These are phyloP conservation scores for Scomber colias DNA, from an alignment of 2,113 vertebrate genomes.

Conservation along the genomic window DNA sequence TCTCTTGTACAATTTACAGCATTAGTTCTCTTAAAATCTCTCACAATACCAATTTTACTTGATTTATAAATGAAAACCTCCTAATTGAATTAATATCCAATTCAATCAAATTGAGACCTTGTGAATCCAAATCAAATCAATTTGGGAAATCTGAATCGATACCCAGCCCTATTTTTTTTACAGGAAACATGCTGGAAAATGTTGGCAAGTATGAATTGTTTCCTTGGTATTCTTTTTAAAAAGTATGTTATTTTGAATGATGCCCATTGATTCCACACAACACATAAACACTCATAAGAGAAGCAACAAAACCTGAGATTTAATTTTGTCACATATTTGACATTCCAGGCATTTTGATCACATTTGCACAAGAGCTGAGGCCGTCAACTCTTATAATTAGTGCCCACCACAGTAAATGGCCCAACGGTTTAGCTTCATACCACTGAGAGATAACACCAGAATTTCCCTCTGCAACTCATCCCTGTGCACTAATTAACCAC, in stretches of 20 bases:
- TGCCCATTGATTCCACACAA: not conserved
- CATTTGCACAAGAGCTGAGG: constrained; percentile 24
- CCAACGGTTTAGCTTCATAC: not conserved
- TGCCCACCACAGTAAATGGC: not conserved
- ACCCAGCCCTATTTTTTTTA: too few relatives aligned
- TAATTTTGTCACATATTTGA: constrained; percentile 11
- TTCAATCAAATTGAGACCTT: too few relatives aligned
- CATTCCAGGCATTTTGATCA: constrained; percentile 42
- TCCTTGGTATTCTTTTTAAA: not conserved
- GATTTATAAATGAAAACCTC: too few relatives aligned
- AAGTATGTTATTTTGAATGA: constrained; percentile 9
- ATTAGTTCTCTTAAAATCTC: too few relatives aligned
- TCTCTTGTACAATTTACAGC: too few relatives aligned
- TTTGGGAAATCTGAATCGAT: too few relatives aligned
- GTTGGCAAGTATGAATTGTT: constrained; percentile 7
- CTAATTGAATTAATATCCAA: too few relatives aligned
- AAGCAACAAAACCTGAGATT: not conserved
- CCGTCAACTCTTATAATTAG: not conserved
- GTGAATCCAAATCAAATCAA: too few relatives aligned
- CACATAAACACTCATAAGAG: not conserved
- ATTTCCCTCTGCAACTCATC: not conserved
- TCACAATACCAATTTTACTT: too few relatives aligned
- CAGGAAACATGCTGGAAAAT: not conserved
- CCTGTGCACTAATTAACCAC: constrained; percentile 2
- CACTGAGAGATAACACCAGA: not conserved